These are phyloP conservation scores for Muschampia plurimacula DNA, from an alignment of 2,888 invertebrate genomes.

Conservation along the genomic window DNA sequence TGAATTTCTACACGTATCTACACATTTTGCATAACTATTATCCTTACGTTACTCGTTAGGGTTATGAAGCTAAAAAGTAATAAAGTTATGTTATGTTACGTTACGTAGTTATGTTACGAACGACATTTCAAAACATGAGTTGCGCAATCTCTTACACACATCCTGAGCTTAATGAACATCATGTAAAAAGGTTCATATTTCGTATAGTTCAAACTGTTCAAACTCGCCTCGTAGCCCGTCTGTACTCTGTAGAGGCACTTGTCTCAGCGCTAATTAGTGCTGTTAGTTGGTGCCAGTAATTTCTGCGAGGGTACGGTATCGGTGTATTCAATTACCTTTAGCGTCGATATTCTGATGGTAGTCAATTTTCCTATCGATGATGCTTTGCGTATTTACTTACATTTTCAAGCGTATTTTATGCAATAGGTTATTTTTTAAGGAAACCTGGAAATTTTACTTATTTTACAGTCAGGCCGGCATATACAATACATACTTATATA, in stretches of 20 bases:
- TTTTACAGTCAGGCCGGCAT: too few species aligned
- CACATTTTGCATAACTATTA: too few species aligned
- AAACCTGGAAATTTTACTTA: not conserved
- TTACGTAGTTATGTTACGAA: not conserved
- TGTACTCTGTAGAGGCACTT: constrained; percentile 16
- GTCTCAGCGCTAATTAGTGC: constrained; percentile 45
- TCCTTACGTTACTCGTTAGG: not conserved
- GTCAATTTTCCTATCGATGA: constrained; percentile 3
- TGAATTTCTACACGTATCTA: not conserved
- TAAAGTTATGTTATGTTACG: too few species aligned
- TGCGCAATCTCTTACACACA: not conserved
- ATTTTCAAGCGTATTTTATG: not conserved
- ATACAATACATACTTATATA: too few species aligned
- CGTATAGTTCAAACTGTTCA: not conserved
- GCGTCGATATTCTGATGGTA: not conserved
- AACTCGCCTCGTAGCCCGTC: not conserved
- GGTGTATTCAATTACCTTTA: constrained; percentile 22
- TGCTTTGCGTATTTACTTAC: not conserved
- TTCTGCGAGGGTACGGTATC: constrained; percentile 30
- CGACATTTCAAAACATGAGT: not conserved
- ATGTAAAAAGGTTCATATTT: not conserved
- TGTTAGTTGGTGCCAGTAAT: constrained; percentile 43
- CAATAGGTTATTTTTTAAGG: not conserved
- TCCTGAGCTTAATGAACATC: not conserved
- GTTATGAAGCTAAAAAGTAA: not conserved